A percentile compares a stretch with the other conserved stretches of the same genome.
Conservation (phyloP, 2,888 invertebrate genomes). For the Alviniconcha strummeri region DNA sequence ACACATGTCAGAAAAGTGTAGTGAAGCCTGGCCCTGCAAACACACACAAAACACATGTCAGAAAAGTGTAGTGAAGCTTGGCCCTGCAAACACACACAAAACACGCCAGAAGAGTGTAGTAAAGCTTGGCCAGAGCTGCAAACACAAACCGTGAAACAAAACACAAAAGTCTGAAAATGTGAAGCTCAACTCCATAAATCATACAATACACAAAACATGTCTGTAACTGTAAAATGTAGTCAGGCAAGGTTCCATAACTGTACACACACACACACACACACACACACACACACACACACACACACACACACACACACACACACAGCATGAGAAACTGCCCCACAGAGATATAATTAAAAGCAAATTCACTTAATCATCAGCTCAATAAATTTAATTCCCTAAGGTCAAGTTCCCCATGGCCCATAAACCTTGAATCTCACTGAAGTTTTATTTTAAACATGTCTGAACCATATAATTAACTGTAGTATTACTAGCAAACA, state of each 20-base stretch:
- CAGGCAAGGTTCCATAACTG: no score
- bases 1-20: conserved; percentile 80
- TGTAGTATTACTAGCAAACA: background rate
- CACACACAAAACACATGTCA: conserved; percentile 12
- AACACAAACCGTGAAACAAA: conserved; percentile 17
- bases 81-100: background rate
- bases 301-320: background rate
- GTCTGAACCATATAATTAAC: no score
- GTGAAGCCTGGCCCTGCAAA: conserved; percentile 78
- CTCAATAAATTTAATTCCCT: no score
- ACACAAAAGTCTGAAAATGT: background rate
- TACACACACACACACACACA: background rate
- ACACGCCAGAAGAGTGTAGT: background rate
- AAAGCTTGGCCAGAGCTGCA: conserved; percentile 53
- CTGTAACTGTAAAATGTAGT: no score
- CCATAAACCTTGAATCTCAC: no score
- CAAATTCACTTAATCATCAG: no score
- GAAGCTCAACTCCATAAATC: background rate
- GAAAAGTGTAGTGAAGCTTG: no score
- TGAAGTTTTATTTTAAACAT: no score
- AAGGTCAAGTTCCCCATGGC: no score
- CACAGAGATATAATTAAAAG: no score
- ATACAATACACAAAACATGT: background rate
- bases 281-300: conserved; percentile 3
- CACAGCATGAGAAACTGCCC: background rate